Conservation (phyloP, 2,113 vertebrate genomes). For the Halcyon malimbica region DNA sequence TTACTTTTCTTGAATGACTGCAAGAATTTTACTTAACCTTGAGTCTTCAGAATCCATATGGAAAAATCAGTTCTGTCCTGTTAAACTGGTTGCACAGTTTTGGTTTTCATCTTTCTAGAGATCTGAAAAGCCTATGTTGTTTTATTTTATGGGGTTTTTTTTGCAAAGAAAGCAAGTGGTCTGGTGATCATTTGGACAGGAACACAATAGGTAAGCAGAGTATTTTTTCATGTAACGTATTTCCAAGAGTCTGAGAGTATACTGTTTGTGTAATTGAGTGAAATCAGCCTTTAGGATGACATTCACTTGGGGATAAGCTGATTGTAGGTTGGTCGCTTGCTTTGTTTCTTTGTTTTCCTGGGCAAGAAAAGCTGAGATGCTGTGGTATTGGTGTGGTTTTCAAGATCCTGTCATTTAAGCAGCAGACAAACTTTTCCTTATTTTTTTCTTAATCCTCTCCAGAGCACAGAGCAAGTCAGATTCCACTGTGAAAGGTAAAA, state of each 20-base stretch:
- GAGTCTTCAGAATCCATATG: conserved; percentile 39
- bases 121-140: neutral
- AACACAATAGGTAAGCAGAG: conserved; percentile 49
- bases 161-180: neutral
- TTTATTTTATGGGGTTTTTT: neutral
- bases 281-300: conserved; percentile 6
- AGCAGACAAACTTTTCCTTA: neutral
- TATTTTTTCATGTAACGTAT: neutral
- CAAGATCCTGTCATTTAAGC: conserved; percentile 1
- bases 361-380: conserved; percentile 1
- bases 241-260: neutral
- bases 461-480: neutral
- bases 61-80: conserved; percentile 44
- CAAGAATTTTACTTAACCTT: neutral
- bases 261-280: neutral
- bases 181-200: conserved; percentile 8
- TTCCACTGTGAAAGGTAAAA: neutral
- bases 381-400: neutral
- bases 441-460: neutral
- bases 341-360: conserved; percentile 32
- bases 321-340: neutral
- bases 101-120: conserved; percentile 57
- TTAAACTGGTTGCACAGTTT: conserved; percentile 29
- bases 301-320: conserved; percentile 30
- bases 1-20: neutral